These are phyloP conservation scores for Lineus longissimus DNA, from an alignment of 1,140 invertebrate genomes.

Conservation along the genomic window DNA sequence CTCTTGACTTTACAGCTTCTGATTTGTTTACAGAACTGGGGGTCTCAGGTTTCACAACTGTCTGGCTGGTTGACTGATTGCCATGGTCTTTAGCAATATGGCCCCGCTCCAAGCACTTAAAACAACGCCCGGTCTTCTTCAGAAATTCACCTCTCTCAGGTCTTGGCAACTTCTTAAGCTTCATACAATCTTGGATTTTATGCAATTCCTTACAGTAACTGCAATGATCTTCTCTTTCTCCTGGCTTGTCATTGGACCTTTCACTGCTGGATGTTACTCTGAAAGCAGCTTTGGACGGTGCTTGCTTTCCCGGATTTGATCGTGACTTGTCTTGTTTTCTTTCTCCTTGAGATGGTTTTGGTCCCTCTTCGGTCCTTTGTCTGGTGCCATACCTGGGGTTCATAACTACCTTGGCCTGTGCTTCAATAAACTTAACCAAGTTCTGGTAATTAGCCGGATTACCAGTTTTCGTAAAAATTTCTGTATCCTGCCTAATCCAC, in stretches of 20 bases:
- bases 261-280: neutral
- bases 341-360: neutral
- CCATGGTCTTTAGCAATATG: too few relatives aligned
- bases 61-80: too few relatives aligned
- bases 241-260: too few relatives aligned
- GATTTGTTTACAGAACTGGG: too few relatives aligned
- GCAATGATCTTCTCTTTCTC: neutral
- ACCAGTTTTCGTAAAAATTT: neutral
- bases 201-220: neutral
- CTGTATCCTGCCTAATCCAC: slow-evolving; percentile 1
- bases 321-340: too few relatives aligned
- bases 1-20: too few relatives aligned
- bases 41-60: too few relatives aligned
- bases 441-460: neutral
- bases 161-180: slow-evolving; percentile 2
- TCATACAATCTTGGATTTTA: neutral
- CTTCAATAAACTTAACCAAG: slow-evolving; percentile 1
- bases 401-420: neutral
- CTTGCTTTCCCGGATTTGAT: neutral
- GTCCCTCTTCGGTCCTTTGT: neutral
- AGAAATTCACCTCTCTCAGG: slow-evolving; percentile 1
- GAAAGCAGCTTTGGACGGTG: neutral
- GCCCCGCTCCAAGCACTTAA: neutral
- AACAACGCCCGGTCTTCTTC: slow-evolving; percentile 1
- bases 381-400: neutral